Conservation (phyloP, 35 echinoderm and acorn worm genomes). For the Acanthaster planci region DNA sequence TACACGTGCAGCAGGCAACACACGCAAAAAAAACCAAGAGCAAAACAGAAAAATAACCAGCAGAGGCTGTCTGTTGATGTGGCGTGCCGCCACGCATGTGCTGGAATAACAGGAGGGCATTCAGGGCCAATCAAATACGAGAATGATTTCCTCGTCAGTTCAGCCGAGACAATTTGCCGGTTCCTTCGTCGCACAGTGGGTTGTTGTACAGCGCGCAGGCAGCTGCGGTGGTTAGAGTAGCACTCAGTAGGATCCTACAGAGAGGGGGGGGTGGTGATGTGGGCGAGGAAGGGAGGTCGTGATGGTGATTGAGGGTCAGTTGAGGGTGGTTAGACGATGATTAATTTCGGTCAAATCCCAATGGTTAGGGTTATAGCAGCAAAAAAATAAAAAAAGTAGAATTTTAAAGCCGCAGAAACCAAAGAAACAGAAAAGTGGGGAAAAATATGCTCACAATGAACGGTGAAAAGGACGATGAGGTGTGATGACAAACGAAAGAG, state of each 20-base stretch:
- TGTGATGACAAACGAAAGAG: too few relatives aligned
- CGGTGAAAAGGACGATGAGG: too few relatives aligned
- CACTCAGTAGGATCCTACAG: conserved; percentile 3
- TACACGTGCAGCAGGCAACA: not conserved
- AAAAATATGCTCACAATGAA: too few relatives aligned
- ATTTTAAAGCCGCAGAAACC: too few relatives aligned
- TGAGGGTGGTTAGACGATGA: too few relatives aligned
- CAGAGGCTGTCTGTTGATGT: not conserved
- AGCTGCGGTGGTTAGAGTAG: not conserved
- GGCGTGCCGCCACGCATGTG: not conserved
- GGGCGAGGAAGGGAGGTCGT: not conserved
- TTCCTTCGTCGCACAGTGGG: not conserved
- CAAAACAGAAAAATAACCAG: too few relatives aligned
- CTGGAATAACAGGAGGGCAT: not conserved
- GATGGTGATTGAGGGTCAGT: not conserved
- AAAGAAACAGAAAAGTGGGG: too few relatives aligned
- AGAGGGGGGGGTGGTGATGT: not conserved
- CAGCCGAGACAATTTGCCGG: not conserved
- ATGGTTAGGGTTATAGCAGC: too few relatives aligned
- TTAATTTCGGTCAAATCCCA: too few relatives aligned
- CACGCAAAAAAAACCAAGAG: too few relatives aligned
- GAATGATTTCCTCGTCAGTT: not conserved
- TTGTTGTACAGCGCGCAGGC: not conserved
- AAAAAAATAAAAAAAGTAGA: too few relatives aligned
- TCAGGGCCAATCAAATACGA: not conserved